Evolutionary conservation across 1,140 invertebrate genomes (phyloP), one percentile per base, ranked within the genome.

Genomic region (Procambarus clarkii): DNA sequence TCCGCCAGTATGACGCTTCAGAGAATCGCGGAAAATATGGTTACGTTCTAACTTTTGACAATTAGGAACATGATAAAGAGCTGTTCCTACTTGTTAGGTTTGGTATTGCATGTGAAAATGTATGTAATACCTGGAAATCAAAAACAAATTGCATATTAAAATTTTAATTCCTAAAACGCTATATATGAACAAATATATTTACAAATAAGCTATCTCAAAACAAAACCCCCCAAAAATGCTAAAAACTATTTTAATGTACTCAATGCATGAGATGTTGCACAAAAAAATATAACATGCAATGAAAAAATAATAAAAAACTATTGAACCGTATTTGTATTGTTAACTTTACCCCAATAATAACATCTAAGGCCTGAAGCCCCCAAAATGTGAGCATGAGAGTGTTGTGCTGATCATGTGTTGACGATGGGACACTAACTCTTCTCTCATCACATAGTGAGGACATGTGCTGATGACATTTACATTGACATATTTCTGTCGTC

Each of bases 11-110:
- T 45, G 79, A 50, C 18, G 87, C 79, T 21, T 24, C 78, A 64
- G 64, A 88, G 8, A 71, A 82, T 21, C 44, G 9, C 4, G 60
- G 50, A 0, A 88, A 88, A n/a, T 71, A 50, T 76, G 87, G 87
- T 46, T 88, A 88, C 60, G 87, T 88, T 78, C 58, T 88, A 24
- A 88, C 78, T 45, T 88, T 82, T 54, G 80, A 88, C 45, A 34
- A 74, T 21, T 34, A 64, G 60, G 50, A 13, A 54, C 50, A 54
- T 54, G 13, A 1, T 9, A 5, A 8, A 9, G 4, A 9, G 5
- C 13, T 54, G 50, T 54, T 54, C 50, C 50, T 54, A 13, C 2
- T 54, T 54, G 4, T 64, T 64, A 13, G 8, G 13, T 54, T 54
- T 9, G 8, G 8, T 13, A 54, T 54, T 54, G 8, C 50, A 54